Conservation (phyloP, 2,797 vertebrate species). For the Loris lydekkerianus region DNA sequence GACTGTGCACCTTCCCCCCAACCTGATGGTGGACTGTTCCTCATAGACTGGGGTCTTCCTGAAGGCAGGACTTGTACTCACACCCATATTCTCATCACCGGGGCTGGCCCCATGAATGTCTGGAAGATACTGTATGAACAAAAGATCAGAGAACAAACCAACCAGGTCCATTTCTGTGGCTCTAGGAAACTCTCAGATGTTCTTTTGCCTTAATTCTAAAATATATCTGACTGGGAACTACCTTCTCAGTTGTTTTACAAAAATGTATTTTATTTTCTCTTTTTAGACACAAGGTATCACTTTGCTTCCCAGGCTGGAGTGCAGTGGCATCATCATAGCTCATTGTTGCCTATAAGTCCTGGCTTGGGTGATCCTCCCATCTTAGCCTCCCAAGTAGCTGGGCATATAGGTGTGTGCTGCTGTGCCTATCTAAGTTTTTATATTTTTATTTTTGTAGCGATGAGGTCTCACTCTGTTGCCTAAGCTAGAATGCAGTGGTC, state of each 20-base stretch:
- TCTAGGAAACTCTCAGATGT: background rate
- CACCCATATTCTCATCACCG: background rate
- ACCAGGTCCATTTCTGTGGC: background rate
- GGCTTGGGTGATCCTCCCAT: background rate
- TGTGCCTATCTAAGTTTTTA: background rate
- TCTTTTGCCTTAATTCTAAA: conserved; percentile 12
- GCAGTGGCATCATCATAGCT: background rate
- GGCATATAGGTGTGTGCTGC: background rate
- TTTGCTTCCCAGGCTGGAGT: background rate
- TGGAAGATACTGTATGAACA: background rate
- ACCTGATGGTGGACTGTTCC: background rate
- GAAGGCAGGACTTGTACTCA: background rate
- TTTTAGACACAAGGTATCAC: background rate
- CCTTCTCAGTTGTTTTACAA: background rate
- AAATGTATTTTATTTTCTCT: background rate
- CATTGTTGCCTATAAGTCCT: background rate
- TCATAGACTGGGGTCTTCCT: background rate
- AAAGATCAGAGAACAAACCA: background rate
- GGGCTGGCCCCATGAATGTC: background rate
- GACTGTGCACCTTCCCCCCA: background rate
- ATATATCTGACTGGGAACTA: background rate
- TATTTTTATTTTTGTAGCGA: background rate
- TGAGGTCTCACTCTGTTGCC: background rate
- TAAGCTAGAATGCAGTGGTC: background rate
- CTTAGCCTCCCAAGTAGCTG: background rate